phyloP scores from a whole-genome alignment of 2,888 invertebrate genomes.

The Rhingia rostrata region DNA sequence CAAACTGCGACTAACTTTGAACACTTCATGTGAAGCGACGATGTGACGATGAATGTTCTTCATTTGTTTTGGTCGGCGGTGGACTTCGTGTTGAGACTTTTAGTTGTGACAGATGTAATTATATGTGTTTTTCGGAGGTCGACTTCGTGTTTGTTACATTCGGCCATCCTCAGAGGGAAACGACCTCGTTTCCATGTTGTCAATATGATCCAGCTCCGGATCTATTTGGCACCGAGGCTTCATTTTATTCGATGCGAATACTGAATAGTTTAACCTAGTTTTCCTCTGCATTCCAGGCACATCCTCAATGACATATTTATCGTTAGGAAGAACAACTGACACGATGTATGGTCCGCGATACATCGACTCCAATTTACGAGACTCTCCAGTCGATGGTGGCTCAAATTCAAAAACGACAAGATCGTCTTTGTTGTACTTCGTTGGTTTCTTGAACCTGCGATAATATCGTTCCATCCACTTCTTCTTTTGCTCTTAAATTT shows the following conservation, averaged over 20 bases:
- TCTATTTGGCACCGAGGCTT: conserved; percentile 21
- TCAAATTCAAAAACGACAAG: conserved; percentile 25
- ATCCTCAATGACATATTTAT: conserved; percentile 37
- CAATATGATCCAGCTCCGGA: background rate
- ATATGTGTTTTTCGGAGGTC: too few relatives aligned
- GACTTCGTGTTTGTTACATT: background rate
- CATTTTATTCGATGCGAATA: conserved; percentile 23
- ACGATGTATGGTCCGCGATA: conserved; percentile 26
- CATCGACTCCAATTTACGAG: conserved; percentile 26
- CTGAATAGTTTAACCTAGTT: conserved; percentile 12
- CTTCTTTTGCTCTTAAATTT: too few relatives aligned
- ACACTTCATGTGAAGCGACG: too few relatives aligned
- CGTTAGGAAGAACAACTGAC: conserved; percentile 9
- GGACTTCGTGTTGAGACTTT: too few relatives aligned
- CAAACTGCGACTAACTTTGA: too few relatives aligned
- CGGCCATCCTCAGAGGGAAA: conserved; percentile 39
- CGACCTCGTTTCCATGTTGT: conserved; percentile 13
- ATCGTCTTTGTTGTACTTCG: conserved; percentile 25
- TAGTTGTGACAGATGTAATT: too few relatives aligned
- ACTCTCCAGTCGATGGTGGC: conserved; percentile 10
- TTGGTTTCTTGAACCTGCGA: conserved; percentile 22
- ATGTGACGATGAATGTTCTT: too few relatives aligned
- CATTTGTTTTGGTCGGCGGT: too few relatives aligned
- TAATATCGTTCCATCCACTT: too few relatives aligned
- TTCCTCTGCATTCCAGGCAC: conserved; percentile 27